Conservation (phyloP, 2,888 invertebrate species). For the Tachina grossa region DNA sequence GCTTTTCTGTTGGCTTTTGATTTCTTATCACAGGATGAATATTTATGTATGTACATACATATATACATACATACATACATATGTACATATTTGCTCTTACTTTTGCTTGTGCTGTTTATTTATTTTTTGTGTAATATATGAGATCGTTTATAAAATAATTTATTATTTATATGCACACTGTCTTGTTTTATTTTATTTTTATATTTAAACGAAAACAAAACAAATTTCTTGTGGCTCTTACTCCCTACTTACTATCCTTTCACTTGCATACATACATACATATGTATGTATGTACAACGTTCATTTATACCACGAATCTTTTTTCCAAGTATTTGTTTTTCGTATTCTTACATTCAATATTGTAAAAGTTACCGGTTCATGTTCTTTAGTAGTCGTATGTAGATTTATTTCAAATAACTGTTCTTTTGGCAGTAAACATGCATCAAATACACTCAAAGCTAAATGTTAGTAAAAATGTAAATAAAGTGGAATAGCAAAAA, state of each 20-base stretch:
- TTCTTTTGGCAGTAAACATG: constrained; percentile 44
- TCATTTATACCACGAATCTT: no score
- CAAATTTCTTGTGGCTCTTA: neutral
- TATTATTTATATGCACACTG: neutral
- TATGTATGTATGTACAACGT: no score
- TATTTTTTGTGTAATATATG: neutral
- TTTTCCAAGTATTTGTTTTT: neutral
- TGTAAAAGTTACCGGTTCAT: constrained; percentile 62
- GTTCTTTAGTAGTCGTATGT: constrained; percentile 10
- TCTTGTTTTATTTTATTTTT: neutral
- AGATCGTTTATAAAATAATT: constrained; percentile 17
- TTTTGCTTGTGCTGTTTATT: neutral
- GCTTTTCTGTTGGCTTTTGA: constrained; percentile 23
- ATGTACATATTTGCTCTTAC: constrained; percentile 3
- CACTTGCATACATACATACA: neutral
- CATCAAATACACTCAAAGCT: constrained; percentile 16
- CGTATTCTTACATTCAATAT: neutral
- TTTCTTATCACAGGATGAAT: constrained; percentile 63
- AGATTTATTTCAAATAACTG: constrained; percentile 52
- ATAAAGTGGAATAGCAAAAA: neutral
- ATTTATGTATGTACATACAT: neutral
- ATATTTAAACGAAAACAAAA: neutral
- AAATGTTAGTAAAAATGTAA: neutral
- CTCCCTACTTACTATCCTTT: neutral
- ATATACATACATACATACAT: no score